Percentiles rank a stretch among this genome's conserved stretches.
Conservation (phyloP, 2,888 invertebrate genomes). For the Acrocyrtus sp. region DNA sequence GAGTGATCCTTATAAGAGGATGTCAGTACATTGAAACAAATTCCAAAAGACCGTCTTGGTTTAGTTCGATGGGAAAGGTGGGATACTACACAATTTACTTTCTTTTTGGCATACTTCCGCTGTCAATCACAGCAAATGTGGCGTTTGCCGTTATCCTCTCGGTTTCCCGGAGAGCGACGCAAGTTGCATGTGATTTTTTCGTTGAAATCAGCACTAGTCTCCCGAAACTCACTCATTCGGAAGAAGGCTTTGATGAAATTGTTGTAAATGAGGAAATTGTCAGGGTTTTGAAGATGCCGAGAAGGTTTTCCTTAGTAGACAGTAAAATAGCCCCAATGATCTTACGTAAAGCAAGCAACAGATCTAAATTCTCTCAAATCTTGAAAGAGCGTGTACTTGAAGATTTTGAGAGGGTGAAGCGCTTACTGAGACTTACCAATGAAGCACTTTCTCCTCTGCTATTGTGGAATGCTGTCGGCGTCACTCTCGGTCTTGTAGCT, state of each 20-base stretch:
- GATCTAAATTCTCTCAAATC: no score
- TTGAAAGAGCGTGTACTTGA: conserved; percentile 6
- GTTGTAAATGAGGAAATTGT: not conserved
- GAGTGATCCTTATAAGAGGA: no score
- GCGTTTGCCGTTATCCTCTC: conserved; percentile 3
- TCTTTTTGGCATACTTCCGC: conserved; percentile 13
- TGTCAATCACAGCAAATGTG: not conserved
- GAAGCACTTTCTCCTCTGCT: not conserved
- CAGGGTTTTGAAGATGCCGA: no score
- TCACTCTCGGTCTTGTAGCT: conserved; percentile 17
- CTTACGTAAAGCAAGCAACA: no score
- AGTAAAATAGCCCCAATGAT: no score
- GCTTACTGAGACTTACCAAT: not conserved
- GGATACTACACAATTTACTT: not conserved
- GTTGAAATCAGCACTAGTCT: not conserved
- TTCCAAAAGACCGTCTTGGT: conserved; percentile 14
- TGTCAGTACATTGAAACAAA: conserved; percentile 6
- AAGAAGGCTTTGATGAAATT: not conserved
- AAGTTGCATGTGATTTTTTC: conserved; percentile 17
- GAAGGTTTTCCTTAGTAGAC: no score
- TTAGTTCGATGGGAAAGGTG: conserved; percentile 4
- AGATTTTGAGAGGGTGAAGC: conserved; percentile 20
- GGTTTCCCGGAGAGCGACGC: not conserved
- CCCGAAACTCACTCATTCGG: not conserved
- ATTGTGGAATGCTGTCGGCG: conserved; percentile 2